Conservation (phyloP, 2,797 vertebrate species). For the Perodicticus potto region DNA sequence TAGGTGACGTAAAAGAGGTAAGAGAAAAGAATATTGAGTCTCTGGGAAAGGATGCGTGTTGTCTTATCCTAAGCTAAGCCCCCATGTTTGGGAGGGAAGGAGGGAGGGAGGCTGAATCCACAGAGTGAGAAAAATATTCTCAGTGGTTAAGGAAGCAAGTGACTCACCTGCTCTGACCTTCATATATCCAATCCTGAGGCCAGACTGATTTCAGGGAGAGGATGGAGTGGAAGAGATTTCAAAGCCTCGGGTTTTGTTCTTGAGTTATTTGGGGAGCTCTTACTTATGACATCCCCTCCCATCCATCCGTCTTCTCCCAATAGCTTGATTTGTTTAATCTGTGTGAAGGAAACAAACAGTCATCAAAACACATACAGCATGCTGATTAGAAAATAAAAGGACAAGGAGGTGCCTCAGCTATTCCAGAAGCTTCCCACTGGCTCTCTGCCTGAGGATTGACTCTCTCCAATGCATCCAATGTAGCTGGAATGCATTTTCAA, state of each 20-base stretch:
- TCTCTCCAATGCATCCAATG: not conserved
- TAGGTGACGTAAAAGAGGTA: slow-evolving; percentile 69
- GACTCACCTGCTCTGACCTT: slow-evolving; percentile 64
- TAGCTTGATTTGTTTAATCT: not conserved
- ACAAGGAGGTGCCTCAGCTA: not conserved
- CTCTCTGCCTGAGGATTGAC: not conserved
- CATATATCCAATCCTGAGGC: not conserved
- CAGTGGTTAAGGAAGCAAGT: slow-evolving; percentile 52
- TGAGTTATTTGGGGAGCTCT: slow-evolving; percentile 12
- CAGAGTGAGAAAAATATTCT: slow-evolving; percentile 24
- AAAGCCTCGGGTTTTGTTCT: slow-evolving; percentile 16
- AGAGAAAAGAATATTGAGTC: slow-evolving; percentile 51
- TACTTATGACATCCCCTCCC: not conserved
- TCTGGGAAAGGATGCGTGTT: slow-evolving; percentile 71
- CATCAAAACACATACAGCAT: not conserved
- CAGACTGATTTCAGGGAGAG: not conserved
- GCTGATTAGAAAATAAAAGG: not conserved
- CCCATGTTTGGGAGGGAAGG: not conserved
- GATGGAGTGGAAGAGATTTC: not conserved
- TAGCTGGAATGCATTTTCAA: not conserved
- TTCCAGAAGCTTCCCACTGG: not conserved
- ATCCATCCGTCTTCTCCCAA: not conserved
- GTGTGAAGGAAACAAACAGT: not conserved
- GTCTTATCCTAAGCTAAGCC: slow-evolving; percentile 44
- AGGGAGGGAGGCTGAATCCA: slow-evolving; percentile 52